Conservation (phyloP, 2,113 vertebrate genomes). For the Macrotis lagotis region DNA sequence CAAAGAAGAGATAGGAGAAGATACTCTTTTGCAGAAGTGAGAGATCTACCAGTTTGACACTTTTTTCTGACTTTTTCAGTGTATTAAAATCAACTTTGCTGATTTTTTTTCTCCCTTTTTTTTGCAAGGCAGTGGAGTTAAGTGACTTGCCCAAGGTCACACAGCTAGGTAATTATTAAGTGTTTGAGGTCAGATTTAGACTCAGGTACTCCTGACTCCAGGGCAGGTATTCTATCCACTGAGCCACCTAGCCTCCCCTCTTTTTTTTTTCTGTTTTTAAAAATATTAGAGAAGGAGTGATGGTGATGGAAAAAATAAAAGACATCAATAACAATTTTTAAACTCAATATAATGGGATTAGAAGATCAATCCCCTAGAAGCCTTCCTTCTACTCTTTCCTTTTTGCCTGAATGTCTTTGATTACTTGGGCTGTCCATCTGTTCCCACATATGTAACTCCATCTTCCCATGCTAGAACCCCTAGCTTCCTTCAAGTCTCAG, state of each 20-base stretch:
- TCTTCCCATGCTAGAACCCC: neutral
- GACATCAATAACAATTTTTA: neutral
- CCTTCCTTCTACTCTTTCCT: neutral
- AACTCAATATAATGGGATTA: neutral
- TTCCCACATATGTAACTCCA: neutral
- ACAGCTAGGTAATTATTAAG: no score
- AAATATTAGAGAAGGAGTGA: neutral
- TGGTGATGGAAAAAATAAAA: neutral
- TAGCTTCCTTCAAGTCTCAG: neutral
- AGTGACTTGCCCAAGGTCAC: no score
- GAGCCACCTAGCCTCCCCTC: no score
- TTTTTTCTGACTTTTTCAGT: neutral
- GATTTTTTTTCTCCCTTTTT: neutral
- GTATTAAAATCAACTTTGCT: neutral
- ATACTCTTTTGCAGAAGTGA: neutral
- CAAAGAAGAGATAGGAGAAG: neutral
- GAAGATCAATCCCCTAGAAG: neutral
- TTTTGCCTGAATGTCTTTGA: neutral
- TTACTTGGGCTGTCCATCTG: neutral
- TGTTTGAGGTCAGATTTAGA: no score
- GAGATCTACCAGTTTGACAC: neutral
- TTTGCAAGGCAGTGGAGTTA: no score
- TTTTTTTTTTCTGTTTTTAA: neutral
- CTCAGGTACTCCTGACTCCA: no score
- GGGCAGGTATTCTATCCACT: no score